Percentiles rank a stretch among this genome's conserved stretches.
These are phyloP conservation scores for Setipinna tenuifilis DNA, from an alignment of 2,797 vertebrate species.

Conservation along the genomic window DNA sequence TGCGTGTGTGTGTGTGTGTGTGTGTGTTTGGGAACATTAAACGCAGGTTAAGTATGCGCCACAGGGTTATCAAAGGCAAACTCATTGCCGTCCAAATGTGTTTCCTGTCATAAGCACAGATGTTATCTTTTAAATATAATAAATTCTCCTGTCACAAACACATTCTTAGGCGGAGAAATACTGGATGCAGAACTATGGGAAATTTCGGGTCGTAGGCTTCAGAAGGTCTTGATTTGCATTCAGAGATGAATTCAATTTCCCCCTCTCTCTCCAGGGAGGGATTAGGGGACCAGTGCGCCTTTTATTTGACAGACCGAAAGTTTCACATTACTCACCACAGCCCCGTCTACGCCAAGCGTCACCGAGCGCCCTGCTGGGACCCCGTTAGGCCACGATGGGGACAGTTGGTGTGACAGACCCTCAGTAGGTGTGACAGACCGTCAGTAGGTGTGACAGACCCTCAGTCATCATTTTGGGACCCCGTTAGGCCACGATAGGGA, in stretches of 20 bases:
- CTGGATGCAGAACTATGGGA: neutral
- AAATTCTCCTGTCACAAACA: neutral
- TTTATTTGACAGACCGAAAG: neutral
- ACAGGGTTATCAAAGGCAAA: neutral
- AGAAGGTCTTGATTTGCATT: neutral
- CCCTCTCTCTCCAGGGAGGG: neutral
- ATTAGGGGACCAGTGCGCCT: neutral
- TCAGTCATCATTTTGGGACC: neutral
- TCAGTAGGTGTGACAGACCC: too few relatives aligned
- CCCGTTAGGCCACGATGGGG: neutral
- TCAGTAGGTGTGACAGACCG: neutral
- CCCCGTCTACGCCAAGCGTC: neutral
- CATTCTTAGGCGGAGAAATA: neutral
- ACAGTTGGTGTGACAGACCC: neutral
- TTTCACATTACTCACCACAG: neutral
- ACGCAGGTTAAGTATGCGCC: neutral
- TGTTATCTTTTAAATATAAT: neutral
- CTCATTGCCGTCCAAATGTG: neutral
- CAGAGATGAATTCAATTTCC: neutral
- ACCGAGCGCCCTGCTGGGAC: neutral
- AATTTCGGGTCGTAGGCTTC: neutral
- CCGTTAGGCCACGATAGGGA: neutral
- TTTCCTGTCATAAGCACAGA: neutral
- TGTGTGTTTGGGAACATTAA: neutral
- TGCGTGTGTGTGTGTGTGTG: neutral